Evolutionary conservation across 2,113 vertebrate species (phyloP).

Genomic region (Saguinus midas): DNA sequence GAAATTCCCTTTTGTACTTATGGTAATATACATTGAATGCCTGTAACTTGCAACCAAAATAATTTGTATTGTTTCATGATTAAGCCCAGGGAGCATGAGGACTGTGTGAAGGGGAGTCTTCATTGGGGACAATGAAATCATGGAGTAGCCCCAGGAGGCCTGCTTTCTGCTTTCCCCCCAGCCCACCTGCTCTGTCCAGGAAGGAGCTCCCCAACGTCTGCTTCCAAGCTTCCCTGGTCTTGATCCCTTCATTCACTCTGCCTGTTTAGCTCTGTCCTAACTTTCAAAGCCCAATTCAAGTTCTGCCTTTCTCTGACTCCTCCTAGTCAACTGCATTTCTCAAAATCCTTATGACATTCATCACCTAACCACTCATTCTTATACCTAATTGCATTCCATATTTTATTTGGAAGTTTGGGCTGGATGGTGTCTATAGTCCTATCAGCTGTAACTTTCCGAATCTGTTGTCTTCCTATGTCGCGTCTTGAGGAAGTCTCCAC

Average conservation of each 20-base stretch:
- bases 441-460: not conserved
- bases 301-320: not conserved
- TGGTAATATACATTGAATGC: not conserved
- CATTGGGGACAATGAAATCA: not conserved
- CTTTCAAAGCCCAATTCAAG: not conserved
- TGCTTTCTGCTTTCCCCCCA: not conserved
- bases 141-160: not conserved
- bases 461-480: not conserved
- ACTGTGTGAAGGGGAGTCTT: not conserved
- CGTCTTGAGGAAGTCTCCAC: not conserved
- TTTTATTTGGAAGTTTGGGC: slow-evolving; percentile 12
- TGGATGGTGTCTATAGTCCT: not conserved
- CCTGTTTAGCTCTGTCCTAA: not conserved
- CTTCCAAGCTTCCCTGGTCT: not conserved
- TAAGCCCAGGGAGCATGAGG: not conserved
- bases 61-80: not conserved
- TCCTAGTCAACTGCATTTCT: not conserved
- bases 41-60: not conserved
- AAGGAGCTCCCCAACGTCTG: not conserved
- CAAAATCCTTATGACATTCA: not conserved
- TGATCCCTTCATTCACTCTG: not conserved
- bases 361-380: not conserved
- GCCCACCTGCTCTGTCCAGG: not conserved
- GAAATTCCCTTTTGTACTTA: not conserved
- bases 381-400: not conserved